Percentiles rank a stretch among this genome's conserved stretches.
phyloP scores from a whole-genome alignment of 2,888 invertebrate species.

The Rhagonycha fulva region DNA sequence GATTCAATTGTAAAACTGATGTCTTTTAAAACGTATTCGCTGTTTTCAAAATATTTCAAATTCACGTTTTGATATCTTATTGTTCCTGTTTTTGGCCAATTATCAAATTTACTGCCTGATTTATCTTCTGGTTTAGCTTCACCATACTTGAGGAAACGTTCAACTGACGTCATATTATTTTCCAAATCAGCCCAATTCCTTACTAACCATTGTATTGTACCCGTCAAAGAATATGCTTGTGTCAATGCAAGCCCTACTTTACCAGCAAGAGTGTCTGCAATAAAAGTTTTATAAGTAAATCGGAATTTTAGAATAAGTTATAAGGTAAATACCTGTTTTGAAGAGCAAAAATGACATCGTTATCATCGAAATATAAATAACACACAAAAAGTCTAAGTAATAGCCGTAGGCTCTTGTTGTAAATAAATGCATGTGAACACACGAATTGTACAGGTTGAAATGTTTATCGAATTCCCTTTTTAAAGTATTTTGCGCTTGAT shows the following conservation, averaged over 20 bases:
- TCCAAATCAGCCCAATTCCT: constrained; percentile 83
- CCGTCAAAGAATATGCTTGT: constrained; percentile 78
- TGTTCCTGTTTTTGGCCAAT: constrained; percentile 74
- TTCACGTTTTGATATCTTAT: constrained; percentile 69
- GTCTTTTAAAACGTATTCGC: constrained; percentile 73
- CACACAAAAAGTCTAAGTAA: constrained; percentile 10
- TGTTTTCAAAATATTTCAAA: constrained; percentile 71
- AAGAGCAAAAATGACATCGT: constrained; percentile 14
- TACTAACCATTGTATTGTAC: constrained; percentile 66
- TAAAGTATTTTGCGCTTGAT: constrained; percentile 42
- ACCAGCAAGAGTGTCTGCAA: constrained; percentile 64
- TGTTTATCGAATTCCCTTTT: constrained; percentile 47
- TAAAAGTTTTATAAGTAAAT: not conserved
- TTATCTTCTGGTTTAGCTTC: constrained; percentile 53
- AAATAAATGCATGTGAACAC: constrained; percentile 44
- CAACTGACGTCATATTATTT: constrained; percentile 88
- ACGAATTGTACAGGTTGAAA: constrained; percentile 47
- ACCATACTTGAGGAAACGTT: constrained; percentile 65
- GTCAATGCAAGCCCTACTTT: constrained; percentile 83
- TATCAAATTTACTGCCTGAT: constrained; percentile 58
- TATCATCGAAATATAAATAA: constrained; percentile 13
- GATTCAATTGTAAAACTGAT: constrained; percentile 68
- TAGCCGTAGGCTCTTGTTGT: constrained; percentile 36
- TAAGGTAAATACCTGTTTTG: constrained; percentile 7
- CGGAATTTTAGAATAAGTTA: not conserved